Evolutionary conservation across 2,797 vertebrate species (phyloP).

Genomic region (Leptoclinus maculatus): DNA sequence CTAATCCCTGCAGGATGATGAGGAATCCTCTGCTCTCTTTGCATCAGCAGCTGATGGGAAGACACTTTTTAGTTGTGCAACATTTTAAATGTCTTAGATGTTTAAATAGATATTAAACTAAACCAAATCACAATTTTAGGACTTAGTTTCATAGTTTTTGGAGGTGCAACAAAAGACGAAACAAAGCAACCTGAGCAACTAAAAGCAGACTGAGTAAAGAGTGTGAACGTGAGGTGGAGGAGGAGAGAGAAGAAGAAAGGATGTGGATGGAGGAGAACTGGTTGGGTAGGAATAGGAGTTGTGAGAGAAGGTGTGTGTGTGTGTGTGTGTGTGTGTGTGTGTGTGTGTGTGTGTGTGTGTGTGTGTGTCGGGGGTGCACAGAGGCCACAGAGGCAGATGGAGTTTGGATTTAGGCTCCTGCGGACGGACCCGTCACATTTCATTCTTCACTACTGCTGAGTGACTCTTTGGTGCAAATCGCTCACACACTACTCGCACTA

Average conservation of each 20-base stretch:
- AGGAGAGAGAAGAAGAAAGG: slow-evolving; percentile 20
- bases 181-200: neutral
- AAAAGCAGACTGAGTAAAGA: neutral
- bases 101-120: neutral
- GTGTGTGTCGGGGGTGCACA: slow-evolving; percentile 15
- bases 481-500: neutral
- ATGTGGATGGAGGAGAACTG: slow-evolving; percentile 44
- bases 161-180: neutral
- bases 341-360: slow-evolving; percentile 15
- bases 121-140: neutral
- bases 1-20: slow-evolving; percentile 63
- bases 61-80: slow-evolving; percentile 20
- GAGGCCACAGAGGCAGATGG: slow-evolving; percentile 78
- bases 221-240: slow-evolving; percentile 67
- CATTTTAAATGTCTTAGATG: neutral
- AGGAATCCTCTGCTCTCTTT: slow-evolving; percentile 53
- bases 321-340: slow-evolving; percentile 19
- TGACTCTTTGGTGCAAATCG: slow-evolving; percentile 27
- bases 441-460: slow-evolving; percentile 68
- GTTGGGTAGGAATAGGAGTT: no score
- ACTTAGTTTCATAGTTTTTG: neutral
- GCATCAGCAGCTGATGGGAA: slow-evolving; percentile 43
- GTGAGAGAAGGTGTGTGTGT: slow-evolving; percentile 17
- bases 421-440: slow-evolving; percentile 70
- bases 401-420: slow-evolving; percentile 82